A percentile compares a stretch with the other conserved stretches of the same genome.
phyloP scores from a whole-genome alignment of 1,140 invertebrate genomes.

The Brachionus sp. region DNA sequence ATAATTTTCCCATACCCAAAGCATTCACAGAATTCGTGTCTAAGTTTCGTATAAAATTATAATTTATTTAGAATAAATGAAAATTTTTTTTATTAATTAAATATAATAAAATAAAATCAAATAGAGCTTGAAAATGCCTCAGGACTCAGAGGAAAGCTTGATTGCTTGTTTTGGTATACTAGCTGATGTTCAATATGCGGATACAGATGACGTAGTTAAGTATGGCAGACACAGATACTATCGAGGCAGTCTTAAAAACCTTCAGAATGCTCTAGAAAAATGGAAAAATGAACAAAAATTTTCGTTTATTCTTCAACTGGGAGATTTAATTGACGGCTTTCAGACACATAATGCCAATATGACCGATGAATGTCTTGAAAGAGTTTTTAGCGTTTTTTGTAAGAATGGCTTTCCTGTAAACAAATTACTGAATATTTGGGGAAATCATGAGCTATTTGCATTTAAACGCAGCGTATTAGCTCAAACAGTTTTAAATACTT shows the following conservation, averaged over 20 bases:
- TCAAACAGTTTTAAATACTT: constrained; percentile 47
- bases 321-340: constrained; percentile 58
- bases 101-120: background rate
- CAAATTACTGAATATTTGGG: constrained; percentile 54
- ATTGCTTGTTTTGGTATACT: constrained; percentile 54
- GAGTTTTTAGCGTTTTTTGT: constrained; percentile 47
- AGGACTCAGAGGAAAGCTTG: background rate
- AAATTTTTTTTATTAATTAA: background rate
- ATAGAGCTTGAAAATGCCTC: background rate
- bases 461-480: constrained; percentile 50
- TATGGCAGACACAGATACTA: constrained; percentile 54
- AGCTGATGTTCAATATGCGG: constrained; percentile 59
- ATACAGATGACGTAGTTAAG: constrained; percentile 54
- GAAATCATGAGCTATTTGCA: constrained; percentile 60
- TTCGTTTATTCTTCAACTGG: constrained; percentile 56
- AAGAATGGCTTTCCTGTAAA: constrained; percentile 46
- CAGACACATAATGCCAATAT: constrained; percentile 47
- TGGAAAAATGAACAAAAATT: constrained; percentile 48
- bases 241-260: constrained; percentile 51
- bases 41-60: background rate
- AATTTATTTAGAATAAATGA: constrained; percentile 10
- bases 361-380: constrained; percentile 45
- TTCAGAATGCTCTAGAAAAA: constrained; percentile 51
- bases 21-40: background rate
- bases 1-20: background rate